Evolutionary conservation across 2,113 vertebrate genomes (phyloP).

Genomic region (Ochotona princeps): DNA sequence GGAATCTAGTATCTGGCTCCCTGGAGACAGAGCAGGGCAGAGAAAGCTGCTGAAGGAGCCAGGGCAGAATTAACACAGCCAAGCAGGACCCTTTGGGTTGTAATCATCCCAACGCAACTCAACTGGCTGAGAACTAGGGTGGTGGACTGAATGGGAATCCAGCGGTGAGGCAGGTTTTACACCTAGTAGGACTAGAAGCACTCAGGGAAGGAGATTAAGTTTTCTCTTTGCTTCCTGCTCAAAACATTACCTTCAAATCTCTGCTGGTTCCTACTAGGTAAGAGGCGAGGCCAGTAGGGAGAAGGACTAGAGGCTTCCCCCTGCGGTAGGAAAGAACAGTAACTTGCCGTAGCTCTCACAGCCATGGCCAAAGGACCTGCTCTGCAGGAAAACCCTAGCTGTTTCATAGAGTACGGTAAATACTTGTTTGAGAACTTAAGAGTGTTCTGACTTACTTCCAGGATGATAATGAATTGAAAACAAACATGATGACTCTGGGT

Average conservation of each 20-base stretch:
- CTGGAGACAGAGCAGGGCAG: not conserved
- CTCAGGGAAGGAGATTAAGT: not conserved
- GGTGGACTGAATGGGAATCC: not conserved
- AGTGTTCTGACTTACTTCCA: not conserved
- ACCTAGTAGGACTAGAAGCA: not conserved
- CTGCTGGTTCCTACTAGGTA: not conserved
- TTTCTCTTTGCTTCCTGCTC: not conserved
- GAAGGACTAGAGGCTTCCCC: not conserved
- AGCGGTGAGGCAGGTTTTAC: not conserved
- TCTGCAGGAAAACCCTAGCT: not conserved
- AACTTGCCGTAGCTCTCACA: not conserved
- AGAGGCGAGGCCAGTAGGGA: not conserved
- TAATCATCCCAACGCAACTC: not conserved
- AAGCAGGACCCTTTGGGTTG: not conserved
- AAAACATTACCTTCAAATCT: not conserved
- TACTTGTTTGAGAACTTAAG: not conserved
- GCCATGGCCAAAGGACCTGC: not conserved
- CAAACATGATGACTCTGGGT: not conserved
- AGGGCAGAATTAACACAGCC: rapidly evolving
- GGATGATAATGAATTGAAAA: not conserved
- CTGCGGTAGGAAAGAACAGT: not conserved
- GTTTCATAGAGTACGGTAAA: not conserved
- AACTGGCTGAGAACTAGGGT: not conserved
- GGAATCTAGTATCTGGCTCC: rapidly evolving
- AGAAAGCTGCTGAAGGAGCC: not conserved